phyloP scores from a whole-genome alignment of 2,888 invertebrate genomes.

The Entomobrya proxima region DNA sequence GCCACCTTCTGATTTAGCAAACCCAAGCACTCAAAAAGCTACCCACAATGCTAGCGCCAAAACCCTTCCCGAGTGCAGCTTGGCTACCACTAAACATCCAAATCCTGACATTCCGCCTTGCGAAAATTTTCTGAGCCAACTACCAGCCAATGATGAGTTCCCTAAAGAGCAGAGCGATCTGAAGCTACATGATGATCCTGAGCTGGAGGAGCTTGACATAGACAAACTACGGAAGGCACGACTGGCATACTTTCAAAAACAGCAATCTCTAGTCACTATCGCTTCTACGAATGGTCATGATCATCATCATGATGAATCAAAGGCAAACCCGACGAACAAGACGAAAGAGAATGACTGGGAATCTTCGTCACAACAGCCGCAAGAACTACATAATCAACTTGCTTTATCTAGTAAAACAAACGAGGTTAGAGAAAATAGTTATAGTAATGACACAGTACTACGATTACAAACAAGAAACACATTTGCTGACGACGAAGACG shows the following conservation, averaged over 20 bases:
- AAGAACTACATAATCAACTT: background rate
- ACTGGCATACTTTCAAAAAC: constrained; percentile 77
- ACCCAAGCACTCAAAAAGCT: too few relatives aligned
- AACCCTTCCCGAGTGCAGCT: too few relatives aligned
- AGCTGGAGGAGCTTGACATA: constrained; percentile 75
- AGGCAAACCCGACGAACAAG: background rate
- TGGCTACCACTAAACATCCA: too few relatives aligned
- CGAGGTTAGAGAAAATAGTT: too few relatives aligned
- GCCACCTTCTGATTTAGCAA: too few relatives aligned
- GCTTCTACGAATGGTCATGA: background rate
- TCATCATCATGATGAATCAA: background rate
- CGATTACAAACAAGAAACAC: too few relatives aligned
- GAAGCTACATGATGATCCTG: constrained; percentile 61
- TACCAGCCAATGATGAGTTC: constrained; percentile 71
- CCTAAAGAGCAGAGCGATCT: constrained; percentile 70
- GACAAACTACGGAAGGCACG: constrained; percentile 77
- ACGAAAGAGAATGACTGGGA: constrained; percentile 33
- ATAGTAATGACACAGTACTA: too few relatives aligned
- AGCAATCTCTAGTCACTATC: constrained; percentile 12
- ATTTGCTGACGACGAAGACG: constrained; percentile 73
- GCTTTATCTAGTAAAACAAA: background rate
- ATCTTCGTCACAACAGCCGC: background rate
- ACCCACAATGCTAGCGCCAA: too few relatives aligned
- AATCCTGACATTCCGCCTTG: too few relatives aligned
- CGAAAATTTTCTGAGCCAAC: constrained; percentile 74